phyloP scores from a whole-genome alignment of 2,888 invertebrate genomes.

The Marronus borbonicus region DNA sequence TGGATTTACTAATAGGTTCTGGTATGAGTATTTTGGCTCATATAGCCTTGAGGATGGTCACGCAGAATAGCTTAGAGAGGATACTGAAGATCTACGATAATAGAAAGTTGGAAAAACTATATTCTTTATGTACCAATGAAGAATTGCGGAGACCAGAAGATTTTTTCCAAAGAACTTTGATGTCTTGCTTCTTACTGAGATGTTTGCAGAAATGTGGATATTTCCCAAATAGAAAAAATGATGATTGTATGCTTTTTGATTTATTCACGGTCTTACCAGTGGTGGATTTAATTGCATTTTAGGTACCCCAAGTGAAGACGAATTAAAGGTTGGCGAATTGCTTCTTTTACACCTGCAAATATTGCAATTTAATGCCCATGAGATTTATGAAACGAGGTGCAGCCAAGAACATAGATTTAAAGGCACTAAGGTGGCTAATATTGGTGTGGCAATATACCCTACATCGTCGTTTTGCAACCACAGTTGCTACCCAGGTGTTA shows the following conservation, averaged over 20 bases:
- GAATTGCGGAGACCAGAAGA: slow-evolving; percentile 77
- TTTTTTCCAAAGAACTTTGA: slow-evolving; percentile 82
- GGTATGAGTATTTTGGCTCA: slow-evolving; percentile 86
- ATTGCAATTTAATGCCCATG: slow-evolving; percentile 90
- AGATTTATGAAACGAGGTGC: slow-evolving; percentile 81
- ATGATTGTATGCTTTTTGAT: slow-evolving; percentile 60
- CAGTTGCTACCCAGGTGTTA: slow-evolving; percentile 85
- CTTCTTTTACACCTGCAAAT: slow-evolving; percentile 82
- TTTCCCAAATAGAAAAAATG: slow-evolving; percentile 72
- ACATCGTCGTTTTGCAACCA: slow-evolving; percentile 88
- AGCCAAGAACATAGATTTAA: slow-evolving; percentile 70
- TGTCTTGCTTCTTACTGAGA: slow-evolving; percentile 83
- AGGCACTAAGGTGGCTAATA: slow-evolving; percentile 74
- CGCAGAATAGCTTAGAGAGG: slow-evolving; percentile 75
- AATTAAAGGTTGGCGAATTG: slow-evolving; percentile 77
- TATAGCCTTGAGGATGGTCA: slow-evolving; percentile 84
- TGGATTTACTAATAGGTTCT: slow-evolving; percentile 82
- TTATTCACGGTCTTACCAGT: not conserved
- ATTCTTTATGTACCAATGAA: slow-evolving; percentile 79
- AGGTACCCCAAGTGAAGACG: slow-evolving; percentile 71
- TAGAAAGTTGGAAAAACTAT: slow-evolving; percentile 71
- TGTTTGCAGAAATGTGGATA: slow-evolving; percentile 80
- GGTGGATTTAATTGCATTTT: not conserved
- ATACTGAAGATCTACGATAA: slow-evolving; percentile 72
- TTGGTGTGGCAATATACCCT: slow-evolving; percentile 83